Evolutionary conservation across 2,888 invertebrate species (phyloP).

Genomic region (Plebejus argus): DNA sequence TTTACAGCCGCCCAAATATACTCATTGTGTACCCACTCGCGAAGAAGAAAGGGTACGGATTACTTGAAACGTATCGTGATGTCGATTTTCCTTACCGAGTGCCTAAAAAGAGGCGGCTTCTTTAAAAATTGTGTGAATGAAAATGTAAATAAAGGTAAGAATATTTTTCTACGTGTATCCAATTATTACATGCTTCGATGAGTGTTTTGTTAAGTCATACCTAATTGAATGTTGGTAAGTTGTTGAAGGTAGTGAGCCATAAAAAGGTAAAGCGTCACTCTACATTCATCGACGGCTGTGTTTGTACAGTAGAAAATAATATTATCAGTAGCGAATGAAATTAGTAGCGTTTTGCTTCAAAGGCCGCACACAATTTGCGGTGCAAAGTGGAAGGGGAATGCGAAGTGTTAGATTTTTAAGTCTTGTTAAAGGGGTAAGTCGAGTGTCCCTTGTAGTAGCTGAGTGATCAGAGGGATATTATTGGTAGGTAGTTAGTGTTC

Average conservation of each 20-base stretch:
- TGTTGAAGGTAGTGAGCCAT: neutral
- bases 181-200: neutral
- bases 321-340: neutral
- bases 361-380: too few species aligned
- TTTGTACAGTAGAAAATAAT: neutral
- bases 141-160: conserved; percentile 53
- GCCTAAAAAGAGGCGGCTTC: conserved; percentile 85
- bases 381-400: too few species aligned
- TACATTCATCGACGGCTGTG: neutral
- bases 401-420: too few species aligned
- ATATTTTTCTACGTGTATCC: neutral
- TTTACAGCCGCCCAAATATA: conserved; percentile 76
- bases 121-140: conserved; percentile 71
- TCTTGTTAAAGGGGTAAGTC: too few species aligned
- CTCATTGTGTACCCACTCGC: conserved; percentile 84
- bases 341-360: too few species aligned
- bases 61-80: conserved; percentile 88
- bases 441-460: too few species aligned
- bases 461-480: too few species aligned
- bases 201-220: neutral
- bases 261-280: neutral
- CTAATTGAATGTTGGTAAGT: conserved; percentile 2
- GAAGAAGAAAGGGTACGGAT: conserved; percentile 83
- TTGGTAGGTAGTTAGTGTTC: too few species aligned
- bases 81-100: conserved; percentile 87